These are phyloP conservation scores for Serilophus lunatus DNA, from an alignment of 2,113 vertebrate genomes.

Conservation along the genomic window DNA sequence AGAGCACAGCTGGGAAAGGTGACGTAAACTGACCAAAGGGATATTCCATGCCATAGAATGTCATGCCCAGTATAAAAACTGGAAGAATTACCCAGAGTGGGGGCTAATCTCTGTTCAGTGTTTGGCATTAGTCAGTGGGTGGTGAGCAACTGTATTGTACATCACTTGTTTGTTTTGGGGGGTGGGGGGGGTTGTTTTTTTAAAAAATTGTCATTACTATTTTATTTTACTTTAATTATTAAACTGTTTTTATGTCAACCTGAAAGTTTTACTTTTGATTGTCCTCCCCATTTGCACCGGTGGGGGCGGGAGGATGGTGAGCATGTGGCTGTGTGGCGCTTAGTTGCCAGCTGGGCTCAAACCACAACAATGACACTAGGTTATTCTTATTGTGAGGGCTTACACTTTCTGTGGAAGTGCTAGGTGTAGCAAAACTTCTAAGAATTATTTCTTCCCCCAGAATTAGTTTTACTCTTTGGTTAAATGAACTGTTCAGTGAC, in stretches of 20 bases:
- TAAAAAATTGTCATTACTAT: not conserved
- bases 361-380: rapidly evolving
- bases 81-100: not conserved
- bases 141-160: not conserved
- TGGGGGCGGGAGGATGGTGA: not conserved
- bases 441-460: not conserved
- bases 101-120: not conserved
- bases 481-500: not conserved
- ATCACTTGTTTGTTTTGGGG: not conserved
- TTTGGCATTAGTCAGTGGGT: rapidly evolving
- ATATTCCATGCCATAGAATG: not conserved
- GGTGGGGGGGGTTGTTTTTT: not conserved
- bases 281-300: not conserved
- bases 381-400: not conserved
- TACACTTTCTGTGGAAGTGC: not conserved
- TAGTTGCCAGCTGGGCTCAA: not conserved
- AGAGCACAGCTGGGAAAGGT: not conserved
- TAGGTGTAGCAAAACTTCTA: not conserved
- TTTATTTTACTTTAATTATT: not conserved
- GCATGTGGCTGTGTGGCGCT: not conserved
- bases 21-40: rapidly evolving
- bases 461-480: not conserved
- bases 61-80: not conserved
- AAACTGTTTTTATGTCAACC: not conserved
- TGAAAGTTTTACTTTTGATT: not conserved